phyloP scores from a whole-genome alignment of 2,888 invertebrate genomes.

The Drosophila cracens region DNA sequence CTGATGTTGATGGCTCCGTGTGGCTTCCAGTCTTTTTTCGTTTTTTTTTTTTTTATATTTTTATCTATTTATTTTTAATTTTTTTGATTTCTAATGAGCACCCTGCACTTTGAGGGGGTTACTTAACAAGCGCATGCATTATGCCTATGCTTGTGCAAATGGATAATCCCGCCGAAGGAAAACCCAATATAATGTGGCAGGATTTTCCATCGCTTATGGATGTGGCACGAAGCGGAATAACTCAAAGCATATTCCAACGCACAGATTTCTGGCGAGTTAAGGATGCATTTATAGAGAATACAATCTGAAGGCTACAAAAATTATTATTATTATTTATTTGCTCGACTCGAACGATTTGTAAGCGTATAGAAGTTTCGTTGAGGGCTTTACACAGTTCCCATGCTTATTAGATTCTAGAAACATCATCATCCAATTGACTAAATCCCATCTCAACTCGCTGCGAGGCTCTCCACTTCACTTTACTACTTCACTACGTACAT shows the following conservation, averaged over 20 bases:
- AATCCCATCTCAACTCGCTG: slow-evolving; percentile 9
- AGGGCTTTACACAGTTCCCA: not conserved
- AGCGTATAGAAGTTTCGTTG: slow-evolving; percentile 33
- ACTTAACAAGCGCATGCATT: not conserved
- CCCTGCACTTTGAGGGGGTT: slow-evolving; percentile 2
- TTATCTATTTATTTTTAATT: not conserved
- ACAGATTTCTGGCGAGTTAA: not conserved
- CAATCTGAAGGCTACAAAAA: not conserved
- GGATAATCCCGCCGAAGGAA: not conserved
- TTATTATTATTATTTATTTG: not conserved
- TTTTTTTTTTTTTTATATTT: slow-evolving; percentile 1
- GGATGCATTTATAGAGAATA: not conserved
- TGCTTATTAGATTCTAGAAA: slow-evolving; percentile 22
- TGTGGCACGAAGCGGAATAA: not conserved
- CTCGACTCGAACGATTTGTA: not conserved
- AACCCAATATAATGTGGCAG: not conserved
- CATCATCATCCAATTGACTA: slow-evolving; percentile 42
- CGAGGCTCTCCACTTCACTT: slow-evolving; percentile 32
- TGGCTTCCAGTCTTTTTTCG: slow-evolving; percentile 71
- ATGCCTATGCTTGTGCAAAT: not conserved
- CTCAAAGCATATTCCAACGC: not conserved
- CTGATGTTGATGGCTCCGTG: slow-evolving; percentile 68
- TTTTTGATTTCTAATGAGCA: slow-evolving; percentile 6
- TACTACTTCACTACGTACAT: slow-evolving; percentile 10
- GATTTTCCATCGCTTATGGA: not conserved